phyloP scores from a whole-genome alignment of 2,113 vertebrate species.

The Propithecus coquereli region DNA sequence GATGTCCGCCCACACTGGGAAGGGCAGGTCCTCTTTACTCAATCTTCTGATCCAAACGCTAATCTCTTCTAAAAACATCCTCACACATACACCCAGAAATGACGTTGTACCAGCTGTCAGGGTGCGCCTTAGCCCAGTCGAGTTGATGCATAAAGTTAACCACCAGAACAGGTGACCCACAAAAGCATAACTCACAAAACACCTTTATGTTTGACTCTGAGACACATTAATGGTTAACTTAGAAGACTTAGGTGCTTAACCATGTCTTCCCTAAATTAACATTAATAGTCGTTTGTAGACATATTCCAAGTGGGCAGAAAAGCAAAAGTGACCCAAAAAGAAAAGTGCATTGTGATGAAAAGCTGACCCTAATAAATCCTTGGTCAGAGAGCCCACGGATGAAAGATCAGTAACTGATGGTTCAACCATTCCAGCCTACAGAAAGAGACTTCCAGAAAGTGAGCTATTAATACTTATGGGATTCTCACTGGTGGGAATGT shows the following conservation, averaged over 20 bases:
- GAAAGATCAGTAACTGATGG: not conserved
- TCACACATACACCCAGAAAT: not conserved
- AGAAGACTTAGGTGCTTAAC: not conserved
- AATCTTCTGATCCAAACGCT: not conserved
- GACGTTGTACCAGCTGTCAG: not conserved
- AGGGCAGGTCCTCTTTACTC: not conserved
- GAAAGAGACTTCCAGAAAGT: not conserved
- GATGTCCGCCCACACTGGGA: not conserved
- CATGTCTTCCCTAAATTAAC: not conserved
- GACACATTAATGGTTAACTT: not conserved
- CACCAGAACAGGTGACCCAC: not conserved
- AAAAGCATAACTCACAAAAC: not conserved
- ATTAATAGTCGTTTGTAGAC: not conserved
- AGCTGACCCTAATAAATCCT: not conserved
- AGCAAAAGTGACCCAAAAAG: not conserved
- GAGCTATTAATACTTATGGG: not conserved
- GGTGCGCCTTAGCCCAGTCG: not conserved
- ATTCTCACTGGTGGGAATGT: not conserved
- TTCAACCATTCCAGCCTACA: not conserved
- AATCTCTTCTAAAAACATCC: not conserved
- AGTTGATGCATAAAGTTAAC: not conserved
- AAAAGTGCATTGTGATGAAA: not conserved
- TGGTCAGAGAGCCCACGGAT: not conserved
- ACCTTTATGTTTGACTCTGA: not conserved
- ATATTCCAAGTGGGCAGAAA: conserved; percentile 5